Evolutionary conservation across 2,888 invertebrate species (phyloP).

Genomic region (Molanna angustata): DNA sequence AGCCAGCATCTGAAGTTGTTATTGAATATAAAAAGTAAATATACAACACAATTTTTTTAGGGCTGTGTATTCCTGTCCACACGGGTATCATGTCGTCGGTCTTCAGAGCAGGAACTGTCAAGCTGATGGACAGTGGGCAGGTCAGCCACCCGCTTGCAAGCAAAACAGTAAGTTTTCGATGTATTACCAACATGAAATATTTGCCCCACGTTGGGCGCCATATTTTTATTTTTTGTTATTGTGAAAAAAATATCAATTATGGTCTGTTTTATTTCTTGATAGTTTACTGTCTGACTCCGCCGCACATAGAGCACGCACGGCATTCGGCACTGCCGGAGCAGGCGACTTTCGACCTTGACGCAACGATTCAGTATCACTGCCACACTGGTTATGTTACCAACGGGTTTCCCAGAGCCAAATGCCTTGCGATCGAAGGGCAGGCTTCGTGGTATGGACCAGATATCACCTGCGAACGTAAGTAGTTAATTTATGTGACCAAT

Average conservation of each 20-base stretch:
- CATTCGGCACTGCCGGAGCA: constrained; percentile 88
- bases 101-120: constrained; percentile 84
- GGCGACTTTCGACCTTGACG: constrained; percentile 85
- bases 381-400: constrained; percentile 91
- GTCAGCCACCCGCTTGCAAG: constrained; percentile 79
- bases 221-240: background rate
- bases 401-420: constrained; percentile 91
- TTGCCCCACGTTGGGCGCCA: background rate
- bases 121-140: constrained; percentile 90
- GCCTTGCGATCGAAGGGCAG: constrained; percentile 81
- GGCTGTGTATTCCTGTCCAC: constrained; percentile 82
- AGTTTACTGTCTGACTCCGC: constrained; percentile 85
- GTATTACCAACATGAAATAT: background rate
- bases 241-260: background rate
- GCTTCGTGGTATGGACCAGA: constrained; percentile 98
- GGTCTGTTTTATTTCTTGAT: background rate
- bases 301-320: constrained; percentile 78
- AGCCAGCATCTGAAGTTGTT: no score
- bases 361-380: constrained; percentile 90
- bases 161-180: constrained; percentile 64
- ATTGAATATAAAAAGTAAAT: background rate
- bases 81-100: constrained; percentile 86
- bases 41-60: no score
- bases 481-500: no score
- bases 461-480: constrained; percentile 90